Evolutionary conservation across 2,797 vertebrate species (phyloP).

Genomic region (Diplodus sargus): DNA sequence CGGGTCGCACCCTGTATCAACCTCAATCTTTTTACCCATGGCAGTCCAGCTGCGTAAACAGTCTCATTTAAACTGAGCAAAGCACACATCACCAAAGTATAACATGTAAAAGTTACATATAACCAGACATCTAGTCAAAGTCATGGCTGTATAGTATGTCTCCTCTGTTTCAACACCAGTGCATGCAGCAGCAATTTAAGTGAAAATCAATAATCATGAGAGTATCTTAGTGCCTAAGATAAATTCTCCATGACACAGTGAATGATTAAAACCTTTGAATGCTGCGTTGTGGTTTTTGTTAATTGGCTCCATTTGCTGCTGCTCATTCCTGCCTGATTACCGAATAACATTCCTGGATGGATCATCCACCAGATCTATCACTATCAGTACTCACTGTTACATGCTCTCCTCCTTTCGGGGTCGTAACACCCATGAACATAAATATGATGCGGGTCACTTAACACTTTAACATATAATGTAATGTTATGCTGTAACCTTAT

Average conservation of each 20-base stretch:
- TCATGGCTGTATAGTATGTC: not conserved
- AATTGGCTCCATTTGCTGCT: conserved; percentile 30
- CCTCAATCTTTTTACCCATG: not conserved
- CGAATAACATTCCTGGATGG: not conserved
- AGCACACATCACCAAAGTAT: not conserved
- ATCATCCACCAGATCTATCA: conserved; percentile 11
- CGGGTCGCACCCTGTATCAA: too few relatives aligned
- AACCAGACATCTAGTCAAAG: not conserved
- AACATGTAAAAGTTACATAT: not conserved
- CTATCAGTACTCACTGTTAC: not conserved
- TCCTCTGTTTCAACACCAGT: not conserved
- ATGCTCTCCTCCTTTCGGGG: too few relatives aligned
- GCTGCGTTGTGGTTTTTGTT: conserved; percentile 44
- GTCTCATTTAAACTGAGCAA: not conserved
- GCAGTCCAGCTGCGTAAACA: not conserved
- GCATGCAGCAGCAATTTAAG: not conserved
- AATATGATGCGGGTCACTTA: not conserved
- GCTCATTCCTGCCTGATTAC: conserved; percentile 26
- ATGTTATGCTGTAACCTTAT: not conserved
- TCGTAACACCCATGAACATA: too few relatives aligned
- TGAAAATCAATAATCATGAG: not conserved
- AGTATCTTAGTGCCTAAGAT: not conserved
- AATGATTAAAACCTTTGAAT: conserved; percentile 16
- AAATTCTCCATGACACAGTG: conserved; percentile 1
- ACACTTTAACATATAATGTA: not conserved